Base-by-base conservation (phyloP, 2,797 vertebrate species). In the Dicrostonyx torquatus region DNA sequence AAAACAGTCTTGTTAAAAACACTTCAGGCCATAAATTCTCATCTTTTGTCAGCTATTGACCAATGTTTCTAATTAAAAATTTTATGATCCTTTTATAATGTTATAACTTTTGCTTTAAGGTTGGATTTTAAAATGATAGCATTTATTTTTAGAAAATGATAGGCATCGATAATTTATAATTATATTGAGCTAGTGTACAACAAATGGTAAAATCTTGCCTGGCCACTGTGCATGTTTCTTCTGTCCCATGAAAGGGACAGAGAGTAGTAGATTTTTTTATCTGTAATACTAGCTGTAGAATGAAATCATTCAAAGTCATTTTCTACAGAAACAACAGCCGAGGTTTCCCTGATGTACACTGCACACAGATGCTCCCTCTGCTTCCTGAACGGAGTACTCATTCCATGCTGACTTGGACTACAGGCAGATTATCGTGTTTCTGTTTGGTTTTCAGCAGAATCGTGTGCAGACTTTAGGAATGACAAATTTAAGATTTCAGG, bases 1-100 rank as follows among this genome's bases (percentile, higher is more conserved):
- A 96, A 95, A 97, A 91, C 13, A 80, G 55, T 91, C 64, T 95
- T 95, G 89, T 94, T 83, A 96, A 97, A 94, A 76, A 95, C 31
- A 95, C 84, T 91, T 90, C 17, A 50, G 91, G 60, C 48, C 70
- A 84, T 89, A 90, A 92, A 93, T 92, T 94, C 53, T 62, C 64
- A 64, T 89, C 93, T 40, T 94, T 79, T 48, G 58, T 93, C 87
- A 92, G 75, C 75, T 92, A 75, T 88, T 93, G 55, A 90, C 86
- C 48, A 80, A 20, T 37, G 83, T 90, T 87, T 87, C 87, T 95
- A 95, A 95, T 93, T 90, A 94, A 76, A 94, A 73, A 93, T 92
- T 90, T 95, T 91, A 92, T 78, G 73, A 80, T 94, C 18, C 94
- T 78, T 83, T 83, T 85, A 77, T 82, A 72, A 86, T 62, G 64